Conservation (phyloP, 2,888 invertebrate genomes). For the Willowsia nigromaculata region DNA sequence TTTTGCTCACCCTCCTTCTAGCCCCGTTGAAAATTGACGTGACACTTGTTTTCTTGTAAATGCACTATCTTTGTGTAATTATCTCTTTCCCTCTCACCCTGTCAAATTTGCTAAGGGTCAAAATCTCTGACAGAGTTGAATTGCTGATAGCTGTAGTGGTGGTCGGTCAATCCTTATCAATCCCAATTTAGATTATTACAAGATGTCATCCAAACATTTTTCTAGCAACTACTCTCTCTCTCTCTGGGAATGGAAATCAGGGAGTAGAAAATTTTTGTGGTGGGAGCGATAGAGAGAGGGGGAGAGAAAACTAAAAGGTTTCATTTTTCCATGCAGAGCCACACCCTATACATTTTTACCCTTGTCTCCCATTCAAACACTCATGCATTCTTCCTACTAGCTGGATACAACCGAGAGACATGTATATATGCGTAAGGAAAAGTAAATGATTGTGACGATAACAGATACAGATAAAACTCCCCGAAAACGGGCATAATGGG, state of each 20-base stretch:
- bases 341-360: neutral
- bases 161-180: constrained; percentile 34
- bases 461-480: constrained; percentile 30
- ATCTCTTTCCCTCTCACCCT: constrained; percentile 20
- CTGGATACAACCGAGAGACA: neutral
- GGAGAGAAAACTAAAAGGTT: neutral
- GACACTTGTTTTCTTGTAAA: constrained; percentile 19
- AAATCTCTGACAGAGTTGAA: constrained; percentile 3
- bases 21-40: constrained; percentile 22
- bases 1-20: neutral
- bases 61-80: neutral
- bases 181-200: constrained; percentile 14
- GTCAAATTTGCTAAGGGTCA: constrained; percentile 40
- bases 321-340: constrained; percentile 5
- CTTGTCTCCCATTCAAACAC: neutral
- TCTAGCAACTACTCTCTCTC: neutral
- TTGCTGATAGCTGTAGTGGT: neutral
- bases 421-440: neutral
- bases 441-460: neutral
- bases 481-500: constrained; percentile 32
- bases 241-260: constrained; percentile 11
- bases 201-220: neutral
- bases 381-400: neutral
- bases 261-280: neutral
- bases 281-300: neutral